phyloP scores from a whole-genome alignment of 2,113 vertebrate genomes.

The Marcusenius ussheri region DNA sequence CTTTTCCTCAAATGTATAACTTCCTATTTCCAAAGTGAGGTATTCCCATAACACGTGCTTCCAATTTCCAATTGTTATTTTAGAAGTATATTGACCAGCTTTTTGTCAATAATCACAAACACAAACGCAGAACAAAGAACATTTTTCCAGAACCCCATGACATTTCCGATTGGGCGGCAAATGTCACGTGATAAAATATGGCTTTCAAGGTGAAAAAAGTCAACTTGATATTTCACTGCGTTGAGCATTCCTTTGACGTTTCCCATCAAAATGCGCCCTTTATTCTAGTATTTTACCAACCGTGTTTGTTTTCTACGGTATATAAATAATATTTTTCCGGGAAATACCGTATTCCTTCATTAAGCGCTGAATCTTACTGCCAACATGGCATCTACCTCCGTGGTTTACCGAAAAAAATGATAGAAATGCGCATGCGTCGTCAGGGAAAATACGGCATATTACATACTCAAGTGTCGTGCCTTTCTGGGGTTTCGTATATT shows the following conservation, averaged over 20 bases:
- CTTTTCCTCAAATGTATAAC: background rate
- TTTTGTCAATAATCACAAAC: conserved; percentile 23
- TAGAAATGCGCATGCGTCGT: conserved; percentile 9
- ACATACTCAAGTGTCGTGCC: background rate
- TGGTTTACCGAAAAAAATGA: background rate
- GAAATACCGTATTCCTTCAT: background rate
- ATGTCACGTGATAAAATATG: conserved; percentile 44
- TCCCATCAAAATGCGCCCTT: background rate
- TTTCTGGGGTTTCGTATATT: background rate
- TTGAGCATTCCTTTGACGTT: background rate
- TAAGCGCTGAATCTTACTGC: conserved; percentile 15
- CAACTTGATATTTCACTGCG: background rate
- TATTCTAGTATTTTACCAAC: background rate
- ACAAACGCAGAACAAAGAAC: conserved; percentile 51
- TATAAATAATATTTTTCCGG: background rate
- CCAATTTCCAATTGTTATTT: background rate
- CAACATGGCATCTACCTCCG: conserved; percentile 22
- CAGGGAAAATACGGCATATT: background rate
- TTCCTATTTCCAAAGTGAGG: background rate
- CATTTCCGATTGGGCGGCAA: conserved; percentile 45
- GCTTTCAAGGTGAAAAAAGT: background rate
- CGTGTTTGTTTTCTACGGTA: background rate
- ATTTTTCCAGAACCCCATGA: conserved; percentile 35
- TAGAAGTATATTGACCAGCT: background rate
- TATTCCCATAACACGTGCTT: background rate